A percentile compares a stretch with the other conserved stretches of the same genome.
Evolutionary conservation across 1,140 invertebrate species (phyloP).

Genomic region (Stegodyphus mimosarum): DNA sequence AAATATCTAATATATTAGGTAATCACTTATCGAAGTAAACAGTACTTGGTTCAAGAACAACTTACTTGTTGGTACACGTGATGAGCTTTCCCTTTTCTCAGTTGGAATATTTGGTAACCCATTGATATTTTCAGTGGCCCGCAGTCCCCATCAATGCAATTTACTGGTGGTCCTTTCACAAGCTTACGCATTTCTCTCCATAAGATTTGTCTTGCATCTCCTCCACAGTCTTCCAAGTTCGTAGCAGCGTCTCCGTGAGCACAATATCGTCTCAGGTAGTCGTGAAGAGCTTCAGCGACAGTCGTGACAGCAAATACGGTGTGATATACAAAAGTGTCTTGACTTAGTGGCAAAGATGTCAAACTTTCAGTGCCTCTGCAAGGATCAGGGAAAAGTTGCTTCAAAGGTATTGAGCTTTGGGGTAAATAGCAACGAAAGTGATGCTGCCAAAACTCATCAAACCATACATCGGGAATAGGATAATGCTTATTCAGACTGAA

Average conservation of each 20-base stretch:
- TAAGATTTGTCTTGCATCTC: slow-evolving; percentile 61
- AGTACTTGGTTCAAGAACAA: background rate
- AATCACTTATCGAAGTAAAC: no score
- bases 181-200: slow-evolving; percentile 25
- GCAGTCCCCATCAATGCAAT: slow-evolving; percentile 26
- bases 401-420: slow-evolving; percentile 65
- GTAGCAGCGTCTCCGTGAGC: slow-evolving; percentile 58
- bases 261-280: slow-evolving; percentile 64
- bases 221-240: slow-evolving; percentile 65
- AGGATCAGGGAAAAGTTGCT: slow-evolving; percentile 31
- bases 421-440: slow-evolving; percentile 67
- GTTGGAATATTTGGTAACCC: slow-evolving; percentile 50
- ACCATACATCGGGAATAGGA: slow-evolving; percentile 69
- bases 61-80: slow-evolving; percentile 40
- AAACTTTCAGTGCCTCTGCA: slow-evolving; percentile 59
- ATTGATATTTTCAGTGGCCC: slow-evolving; percentile 7
- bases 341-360: slow-evolving; percentile 28
- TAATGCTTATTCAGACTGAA: slow-evolving; percentile 67
- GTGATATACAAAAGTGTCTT: slow-evolving; percentile 68
- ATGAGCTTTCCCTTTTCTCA: slow-evolving; percentile 26
- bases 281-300: slow-evolving; percentile 68
- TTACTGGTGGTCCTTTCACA: background rate
- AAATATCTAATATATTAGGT: no score
- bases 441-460: slow-evolving; percentile 69
- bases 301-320: slow-evolving; percentile 69